phyloP scores from a whole-genome alignment of 2,113 vertebrate genomes.

The Mustelus asterias region DNA sequence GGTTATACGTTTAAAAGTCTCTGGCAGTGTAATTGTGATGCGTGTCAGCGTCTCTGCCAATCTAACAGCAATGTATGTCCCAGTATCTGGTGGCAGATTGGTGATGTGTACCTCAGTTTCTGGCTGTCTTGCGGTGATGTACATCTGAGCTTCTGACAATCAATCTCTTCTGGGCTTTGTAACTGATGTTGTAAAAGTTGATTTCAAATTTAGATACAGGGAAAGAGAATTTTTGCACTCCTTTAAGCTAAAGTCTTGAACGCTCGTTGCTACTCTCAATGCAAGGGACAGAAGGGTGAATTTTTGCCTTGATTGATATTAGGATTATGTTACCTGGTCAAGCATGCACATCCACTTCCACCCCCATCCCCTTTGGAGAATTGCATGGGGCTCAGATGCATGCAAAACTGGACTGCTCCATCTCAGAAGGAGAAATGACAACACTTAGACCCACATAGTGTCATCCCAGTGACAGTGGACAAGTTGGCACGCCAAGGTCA shows the following conservation, averaged over 20 bases:
- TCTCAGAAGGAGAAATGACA: neutral
- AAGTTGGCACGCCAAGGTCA: neutral
- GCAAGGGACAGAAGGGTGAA: neutral
- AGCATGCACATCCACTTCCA: neutral
- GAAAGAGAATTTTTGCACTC: neutral
- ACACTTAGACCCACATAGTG: neutral
- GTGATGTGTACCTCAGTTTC: neutral
- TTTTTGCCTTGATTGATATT: neutral
- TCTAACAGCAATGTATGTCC: neutral
- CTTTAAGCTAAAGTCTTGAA: neutral
- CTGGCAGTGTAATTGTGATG: neutral
- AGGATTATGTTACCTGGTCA: neutral
- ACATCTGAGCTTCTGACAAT: neutral
- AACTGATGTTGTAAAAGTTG: neutral
- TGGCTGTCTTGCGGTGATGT: neutral
- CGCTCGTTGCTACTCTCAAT: neutral
- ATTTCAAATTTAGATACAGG: conserved; percentile 7
- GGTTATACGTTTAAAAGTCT: neutral
- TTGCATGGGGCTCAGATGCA: neutral
- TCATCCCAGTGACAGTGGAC: no score
- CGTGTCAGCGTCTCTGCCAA: neutral
- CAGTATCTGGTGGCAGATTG: neutral
- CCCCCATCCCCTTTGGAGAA: neutral
- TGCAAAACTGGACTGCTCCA: neutral
- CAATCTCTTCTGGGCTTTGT: neutral